phyloP scores from a whole-genome alignment of 2,888 invertebrate genomes.

The Patella ulyssiponensis region DNA sequence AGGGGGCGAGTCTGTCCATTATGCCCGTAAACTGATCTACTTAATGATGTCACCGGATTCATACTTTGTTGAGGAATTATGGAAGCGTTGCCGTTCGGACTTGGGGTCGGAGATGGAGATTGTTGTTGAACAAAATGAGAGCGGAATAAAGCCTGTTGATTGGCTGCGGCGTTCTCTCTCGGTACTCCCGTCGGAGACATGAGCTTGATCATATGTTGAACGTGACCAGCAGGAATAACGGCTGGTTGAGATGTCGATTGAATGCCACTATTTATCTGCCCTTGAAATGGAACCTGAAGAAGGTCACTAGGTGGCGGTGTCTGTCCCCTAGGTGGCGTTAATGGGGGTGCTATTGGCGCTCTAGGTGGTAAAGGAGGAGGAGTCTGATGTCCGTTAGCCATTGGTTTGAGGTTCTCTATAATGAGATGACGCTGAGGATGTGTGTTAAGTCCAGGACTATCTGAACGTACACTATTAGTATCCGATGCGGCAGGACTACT shows the following conservation, averaged over 20 bases:
- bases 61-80: not conserved
- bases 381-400: conserved; percentile 72
- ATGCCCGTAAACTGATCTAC: not conserved
- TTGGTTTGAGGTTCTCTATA: conserved; percentile 16
- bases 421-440: conserved; percentile 23
- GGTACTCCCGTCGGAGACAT: conserved; percentile 80
- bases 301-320: conserved; percentile 46
- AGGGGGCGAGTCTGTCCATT: not conserved
- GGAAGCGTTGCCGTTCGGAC: not conserved
- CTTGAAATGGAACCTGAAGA: conserved; percentile 22
- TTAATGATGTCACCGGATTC: not conserved
- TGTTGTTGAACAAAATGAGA: conserved; percentile 15
- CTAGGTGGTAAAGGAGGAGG: conserved; percentile 74
- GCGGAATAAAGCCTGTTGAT: conserved; percentile 72
- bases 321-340: conserved; percentile 41
- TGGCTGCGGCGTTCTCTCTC: not conserved
- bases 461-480: conserved; percentile 81
- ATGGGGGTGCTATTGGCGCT: conserved; percentile 44
- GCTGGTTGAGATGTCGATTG: conserved; percentile 14
- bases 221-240: conserved; percentile 72
- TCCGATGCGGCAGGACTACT: conserved; percentile 90
- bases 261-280: not conserved
- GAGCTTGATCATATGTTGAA: conserved; percentile 82
- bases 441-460: conserved; percentile 53
- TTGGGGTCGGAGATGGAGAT: conserved; percentile 5